These are phyloP conservation scores for Lucifuga dentata DNA, from an alignment of 2,113 vertebrate species.

Conservation along the genomic window DNA sequence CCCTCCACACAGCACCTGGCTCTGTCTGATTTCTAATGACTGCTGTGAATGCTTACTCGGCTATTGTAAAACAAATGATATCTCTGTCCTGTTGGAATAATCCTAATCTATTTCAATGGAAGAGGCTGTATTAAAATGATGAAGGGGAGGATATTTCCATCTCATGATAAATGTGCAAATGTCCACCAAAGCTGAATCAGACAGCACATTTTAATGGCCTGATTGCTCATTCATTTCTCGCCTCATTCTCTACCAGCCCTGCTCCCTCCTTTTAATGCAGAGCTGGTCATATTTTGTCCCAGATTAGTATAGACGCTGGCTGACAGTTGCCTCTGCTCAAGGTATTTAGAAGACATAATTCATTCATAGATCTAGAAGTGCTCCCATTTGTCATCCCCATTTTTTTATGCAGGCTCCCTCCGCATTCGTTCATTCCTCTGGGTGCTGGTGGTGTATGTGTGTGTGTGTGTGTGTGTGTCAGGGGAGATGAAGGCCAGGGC, in stretches of 20 bases:
- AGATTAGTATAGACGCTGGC: slow-evolving; percentile 93
- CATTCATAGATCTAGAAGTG: slow-evolving; percentile 95
- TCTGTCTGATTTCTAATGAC: slow-evolving; percentile 70
- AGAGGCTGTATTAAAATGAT: slow-evolving; percentile 75
- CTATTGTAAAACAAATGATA: slow-evolving; percentile 80
- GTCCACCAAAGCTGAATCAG: slow-evolving; percentile 83
- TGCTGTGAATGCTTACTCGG: slow-evolving; percentile 68
- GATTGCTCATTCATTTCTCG: slow-evolving; percentile 92
- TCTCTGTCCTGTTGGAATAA: slow-evolving; percentile 81
- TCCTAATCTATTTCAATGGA: slow-evolving; percentile 80
- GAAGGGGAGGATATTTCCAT: slow-evolving; percentile 63
- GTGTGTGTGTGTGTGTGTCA: slow-evolving; percentile 48
- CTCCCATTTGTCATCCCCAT: slow-evolving; percentile 92
- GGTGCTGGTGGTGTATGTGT: slow-evolving; percentile 46
- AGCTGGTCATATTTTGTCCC: slow-evolving; percentile 93
- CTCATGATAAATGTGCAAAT: slow-evolving; percentile 88
- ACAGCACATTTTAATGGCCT: slow-evolving; percentile 87
- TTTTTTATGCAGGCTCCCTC: slow-evolving; percentile 69
- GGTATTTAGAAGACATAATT: slow-evolving; percentile 97
- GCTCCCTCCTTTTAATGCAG: slow-evolving; percentile 85
- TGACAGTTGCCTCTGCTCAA: slow-evolving; percentile 93
- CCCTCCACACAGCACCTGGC: slow-evolving; percentile 33
- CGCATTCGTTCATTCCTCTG: slow-evolving; percentile 83
- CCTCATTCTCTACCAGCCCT: slow-evolving; percentile 80
- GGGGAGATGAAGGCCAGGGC: slow-evolving; percentile 75